phyloP scores from a whole-genome alignment of 2,113 vertebrate genomes.

The mouse (Mus musculus) region DNA sequence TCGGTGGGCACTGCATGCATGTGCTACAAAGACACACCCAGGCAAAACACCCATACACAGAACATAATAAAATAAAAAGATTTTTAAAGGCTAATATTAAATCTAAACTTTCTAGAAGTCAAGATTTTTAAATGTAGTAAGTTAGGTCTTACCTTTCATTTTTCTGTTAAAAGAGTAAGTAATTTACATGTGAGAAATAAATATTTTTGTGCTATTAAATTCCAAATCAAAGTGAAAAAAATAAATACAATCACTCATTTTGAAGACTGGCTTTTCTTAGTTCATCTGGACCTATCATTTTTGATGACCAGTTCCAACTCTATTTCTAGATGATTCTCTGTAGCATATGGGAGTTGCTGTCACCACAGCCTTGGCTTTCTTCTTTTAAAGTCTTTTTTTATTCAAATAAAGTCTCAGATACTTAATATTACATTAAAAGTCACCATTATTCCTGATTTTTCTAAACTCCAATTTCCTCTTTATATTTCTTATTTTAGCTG shows the following conservation, averaged over 20 bases:
- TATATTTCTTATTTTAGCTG: too few relatives aligned
- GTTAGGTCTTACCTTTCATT: not conserved
- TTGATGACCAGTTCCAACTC: not conserved
- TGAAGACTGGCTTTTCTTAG: not conserved
- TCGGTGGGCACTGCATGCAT: not conserved
- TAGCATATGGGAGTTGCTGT: not conserved
- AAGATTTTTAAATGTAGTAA: constrained; percentile 40
- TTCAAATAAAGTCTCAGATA: too few relatives aligned
- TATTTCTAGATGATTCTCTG: not conserved
- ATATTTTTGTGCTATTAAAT: not conserved
- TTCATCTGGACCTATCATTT: not conserved
- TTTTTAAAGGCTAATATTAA: constrained; percentile 19
- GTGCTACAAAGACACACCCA: not conserved
- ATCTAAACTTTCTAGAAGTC: constrained; percentile 1
- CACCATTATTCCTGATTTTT: too few relatives aligned
- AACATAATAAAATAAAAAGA: not conserved
- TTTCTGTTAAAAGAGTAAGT: constrained; percentile 24
- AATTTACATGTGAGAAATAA: not conserved
- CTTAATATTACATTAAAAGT: too few relatives aligned
- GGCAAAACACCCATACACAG: not conserved
- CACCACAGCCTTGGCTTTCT: not conserved
- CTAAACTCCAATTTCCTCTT: too few relatives aligned
- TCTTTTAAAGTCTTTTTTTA: not conserved
- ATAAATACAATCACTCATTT: not conserved
- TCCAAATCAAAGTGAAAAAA: constrained; percentile 21